Base-by-base conservation (phyloP, 2,888 invertebrate genomes). In the Acrobeloides nanus region DNA sequence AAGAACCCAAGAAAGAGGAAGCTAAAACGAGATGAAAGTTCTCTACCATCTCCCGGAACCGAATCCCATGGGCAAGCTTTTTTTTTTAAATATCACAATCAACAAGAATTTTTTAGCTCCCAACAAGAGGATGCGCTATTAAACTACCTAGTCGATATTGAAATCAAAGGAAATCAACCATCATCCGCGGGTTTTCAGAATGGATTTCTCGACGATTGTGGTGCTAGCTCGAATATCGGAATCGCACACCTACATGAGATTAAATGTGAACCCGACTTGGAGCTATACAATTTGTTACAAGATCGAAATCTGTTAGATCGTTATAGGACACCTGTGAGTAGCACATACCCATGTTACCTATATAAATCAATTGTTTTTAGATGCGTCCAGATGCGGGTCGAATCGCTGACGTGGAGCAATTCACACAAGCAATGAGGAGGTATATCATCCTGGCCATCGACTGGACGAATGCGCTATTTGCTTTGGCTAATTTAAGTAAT, bases 1-100 rank as follows among this genome's bases (percentile, higher is more conserved):
- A 68, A 72, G 51, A 70, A 70, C 46, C 70, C 70, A 20, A 52
- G 70, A 15, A 59, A 66, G 42, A 57, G 66, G 42, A 69, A 68
- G 46, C 46, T 65, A 42, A 61, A 61, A 44, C 31, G 47, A n/a
- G 64, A 64, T 38, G 64, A 65, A 17, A 54, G 59, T 17, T 57
- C 55, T 7, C 53, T 65, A 20, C 65, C 64, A 8, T 66, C 66
- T 3, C 68, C 66, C 41, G 49, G 48, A 20, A 44, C 43, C 29
- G 57, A 49, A 20, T 46, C 42, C 17, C 41, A 49, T 38, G 38
- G 46, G 58, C 46, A 34, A 25, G 31, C n/a, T 23, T 5, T n/a
- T 8, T 23, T 17, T 41, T 41, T 40, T 17, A 8, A 17, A n/a
- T 51, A 27, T 4, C n/a, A 35, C 27, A 40, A 29, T 24, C 15